These are phyloP conservation scores for Choloepus didactylus DNA, from an alignment of 2,797 vertebrate genomes.

Conservation along the genomic window DNA sequence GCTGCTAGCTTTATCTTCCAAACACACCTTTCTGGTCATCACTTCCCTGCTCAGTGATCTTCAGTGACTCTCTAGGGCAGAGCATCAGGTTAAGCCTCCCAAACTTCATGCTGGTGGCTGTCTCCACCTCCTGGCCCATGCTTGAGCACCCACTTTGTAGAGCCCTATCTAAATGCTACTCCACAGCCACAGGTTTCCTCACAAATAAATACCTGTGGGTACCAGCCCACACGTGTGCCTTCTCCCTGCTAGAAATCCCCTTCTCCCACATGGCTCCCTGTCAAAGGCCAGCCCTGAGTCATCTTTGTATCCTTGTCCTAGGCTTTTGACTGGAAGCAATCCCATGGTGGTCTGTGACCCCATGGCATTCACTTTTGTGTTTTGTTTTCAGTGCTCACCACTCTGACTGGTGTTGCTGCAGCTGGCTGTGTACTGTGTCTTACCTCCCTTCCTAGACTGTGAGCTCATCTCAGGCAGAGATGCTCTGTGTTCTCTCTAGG, in stretches of 20 bases:
- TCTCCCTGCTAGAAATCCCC: neutral
- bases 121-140: neutral
- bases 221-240: neutral
- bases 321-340: slow-evolving; percentile 10
- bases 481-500: slow-evolving; percentile 62
- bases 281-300: neutral
- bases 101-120: neutral
- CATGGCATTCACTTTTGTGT: neutral
- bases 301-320: neutral
- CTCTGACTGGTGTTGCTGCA: neutral
- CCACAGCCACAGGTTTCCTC: neutral
- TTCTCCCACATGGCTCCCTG: neutral
- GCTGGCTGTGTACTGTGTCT: slow-evolving; percentile 60
- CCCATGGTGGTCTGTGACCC: neutral
- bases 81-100: neutral
- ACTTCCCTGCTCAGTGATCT: neutral
- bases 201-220: neutral
- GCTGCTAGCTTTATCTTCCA: neutral
- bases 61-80: neutral
- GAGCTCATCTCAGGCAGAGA: slow-evolving; percentile 83
- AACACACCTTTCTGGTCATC: neutral
- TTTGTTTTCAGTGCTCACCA: neutral
- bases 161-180: neutral
- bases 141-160: neutral
- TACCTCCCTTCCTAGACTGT: slow-evolving; percentile 77